Evolutionary conservation across 2,113 vertebrate genomes (phyloP).

Genomic region (Aphyosemion australe): DNA sequence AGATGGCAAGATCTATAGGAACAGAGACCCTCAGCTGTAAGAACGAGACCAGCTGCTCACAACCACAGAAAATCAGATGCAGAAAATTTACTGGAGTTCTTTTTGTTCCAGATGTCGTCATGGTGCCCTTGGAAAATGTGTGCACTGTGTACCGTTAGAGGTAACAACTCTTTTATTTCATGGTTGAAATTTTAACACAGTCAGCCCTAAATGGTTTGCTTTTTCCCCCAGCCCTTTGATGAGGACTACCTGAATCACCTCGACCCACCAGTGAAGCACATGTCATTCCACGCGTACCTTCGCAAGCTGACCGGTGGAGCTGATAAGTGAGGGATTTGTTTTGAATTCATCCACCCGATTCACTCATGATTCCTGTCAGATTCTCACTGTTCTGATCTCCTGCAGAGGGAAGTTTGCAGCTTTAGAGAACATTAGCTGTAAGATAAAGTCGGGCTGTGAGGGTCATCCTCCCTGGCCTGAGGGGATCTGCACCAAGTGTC

Average conservation of each 20-base stretch:
- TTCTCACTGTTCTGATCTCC: not conserved
- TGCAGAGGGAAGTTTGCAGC: conserved; percentile 96
- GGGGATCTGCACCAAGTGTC: conserved; percentile 98
- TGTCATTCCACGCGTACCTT: conserved; percentile 99
- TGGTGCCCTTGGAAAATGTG: conserved; percentile 92
- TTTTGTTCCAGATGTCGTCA: conserved; percentile 88
- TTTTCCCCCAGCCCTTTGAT: conserved; percentile 91
- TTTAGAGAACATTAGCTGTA: conserved; percentile 99
- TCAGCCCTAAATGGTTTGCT: not conserved
- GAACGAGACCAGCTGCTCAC: conserved; percentile 24
- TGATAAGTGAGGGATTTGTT: conserved; percentile 87
- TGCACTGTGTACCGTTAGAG: conserved; percentile 97
- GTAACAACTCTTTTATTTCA: conserved; percentile 71
- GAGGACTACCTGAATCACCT: conserved; percentile 99
- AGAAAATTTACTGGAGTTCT: not conserved
- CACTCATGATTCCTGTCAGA: accelerated
- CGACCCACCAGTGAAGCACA: conserved; percentile 98
- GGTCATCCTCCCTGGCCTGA: conserved; percentile 97
- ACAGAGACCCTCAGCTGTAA: conserved; percentile 92
- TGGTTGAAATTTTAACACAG: not conserved
- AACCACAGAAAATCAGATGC: not conserved
- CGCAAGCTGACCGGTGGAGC: conserved; percentile 97
- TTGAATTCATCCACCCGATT: not conserved
- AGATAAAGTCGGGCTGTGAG: conserved; percentile 97
- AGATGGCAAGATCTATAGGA: conserved; percentile 96